Evolutionary conservation across 2,113 vertebrate species (phyloP).

Genomic region (Tretioscincus oriximinensis): DNA sequence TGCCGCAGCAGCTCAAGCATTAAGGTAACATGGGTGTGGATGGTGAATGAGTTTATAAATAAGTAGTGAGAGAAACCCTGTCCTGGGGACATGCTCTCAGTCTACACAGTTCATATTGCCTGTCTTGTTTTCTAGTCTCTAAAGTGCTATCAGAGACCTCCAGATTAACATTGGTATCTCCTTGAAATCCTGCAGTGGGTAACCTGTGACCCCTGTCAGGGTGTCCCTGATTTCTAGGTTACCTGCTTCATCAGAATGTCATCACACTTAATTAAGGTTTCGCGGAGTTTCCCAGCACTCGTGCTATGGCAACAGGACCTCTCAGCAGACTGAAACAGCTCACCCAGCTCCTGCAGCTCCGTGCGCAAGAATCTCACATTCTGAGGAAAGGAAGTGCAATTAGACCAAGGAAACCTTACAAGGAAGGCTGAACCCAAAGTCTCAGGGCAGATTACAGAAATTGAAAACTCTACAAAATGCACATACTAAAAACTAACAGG

Average conservation of each 20-base stretch:
- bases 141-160: no score
- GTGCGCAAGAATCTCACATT: slow-evolving; percentile 83
- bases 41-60: no score
- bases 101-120: no score
- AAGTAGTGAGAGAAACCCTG: no score
- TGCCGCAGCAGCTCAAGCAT: no score
- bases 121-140: no score
- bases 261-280: slow-evolving; percentile 79
- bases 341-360: slow-evolving; percentile 81
- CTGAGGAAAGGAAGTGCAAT: slow-evolving; percentile 62
- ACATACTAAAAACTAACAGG: no score
- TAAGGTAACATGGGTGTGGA: no score
- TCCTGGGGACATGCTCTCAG: no score
- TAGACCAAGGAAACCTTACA: not conserved
- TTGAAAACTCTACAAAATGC: no score
- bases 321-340: slow-evolving; percentile 85
- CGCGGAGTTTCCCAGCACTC: slow-evolving; percentile 84
- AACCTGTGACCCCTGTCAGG: not conserved
- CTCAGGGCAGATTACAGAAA: no score
- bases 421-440: not conserved
- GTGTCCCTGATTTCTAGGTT: slow-evolving; percentile 13
- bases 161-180: no score
- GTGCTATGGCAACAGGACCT: slow-evolving; percentile 92
- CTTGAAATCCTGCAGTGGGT: not conserved
- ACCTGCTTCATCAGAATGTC: slow-evolving; percentile 89